Conservation (phyloP, 1,140 invertebrate species). For the Diploscapter pachys region DNA sequence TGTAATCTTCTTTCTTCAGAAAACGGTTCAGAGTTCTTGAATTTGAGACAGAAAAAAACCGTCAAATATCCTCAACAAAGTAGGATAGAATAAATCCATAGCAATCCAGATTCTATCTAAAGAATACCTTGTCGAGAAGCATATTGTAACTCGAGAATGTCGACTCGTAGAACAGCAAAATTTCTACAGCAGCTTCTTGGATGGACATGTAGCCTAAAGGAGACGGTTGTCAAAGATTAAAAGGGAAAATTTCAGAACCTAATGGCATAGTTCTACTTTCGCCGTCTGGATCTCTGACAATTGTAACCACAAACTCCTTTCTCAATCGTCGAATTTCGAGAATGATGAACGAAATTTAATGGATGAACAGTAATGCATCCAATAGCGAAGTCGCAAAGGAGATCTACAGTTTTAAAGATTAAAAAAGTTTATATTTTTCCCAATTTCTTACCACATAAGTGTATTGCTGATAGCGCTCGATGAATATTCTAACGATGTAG, state of each 20-base stretch:
- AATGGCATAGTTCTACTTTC: conserved; percentile 72
- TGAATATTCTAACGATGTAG: conserved; percentile 79
- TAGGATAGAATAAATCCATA: too few relatives aligned
- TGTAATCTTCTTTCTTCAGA: too few relatives aligned
- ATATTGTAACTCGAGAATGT: conserved; percentile 95
- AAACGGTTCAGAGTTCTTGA: too few relatives aligned
- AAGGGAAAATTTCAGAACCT: conserved; percentile 56
- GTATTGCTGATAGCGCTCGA: conserved; percentile 59
- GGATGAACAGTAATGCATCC: conserved; percentile 88
- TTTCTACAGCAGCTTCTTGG: conserved; percentile 86
- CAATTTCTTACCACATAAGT: conserved; percentile 73
- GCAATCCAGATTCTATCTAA: neutral
- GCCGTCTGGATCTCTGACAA: conserved; percentile 88
- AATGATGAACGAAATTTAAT: conserved; percentile 85
- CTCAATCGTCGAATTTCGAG: conserved; percentile 86
- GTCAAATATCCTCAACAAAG: too few relatives aligned
- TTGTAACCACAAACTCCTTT: conserved; percentile 82
- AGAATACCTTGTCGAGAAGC: conserved; percentile 72
- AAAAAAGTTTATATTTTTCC: neutral
- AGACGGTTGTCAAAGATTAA: neutral
- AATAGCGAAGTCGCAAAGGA: conserved; percentile 77
- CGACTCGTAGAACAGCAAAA: conserved; percentile 88
- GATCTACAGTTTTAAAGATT: conserved; percentile 7
- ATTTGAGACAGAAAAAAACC: too few relatives aligned
- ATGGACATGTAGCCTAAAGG: conserved; percentile 75